Evolutionary conservation across 2,113 vertebrate species (phyloP).

Genomic region (Micromys minutus): DNA sequence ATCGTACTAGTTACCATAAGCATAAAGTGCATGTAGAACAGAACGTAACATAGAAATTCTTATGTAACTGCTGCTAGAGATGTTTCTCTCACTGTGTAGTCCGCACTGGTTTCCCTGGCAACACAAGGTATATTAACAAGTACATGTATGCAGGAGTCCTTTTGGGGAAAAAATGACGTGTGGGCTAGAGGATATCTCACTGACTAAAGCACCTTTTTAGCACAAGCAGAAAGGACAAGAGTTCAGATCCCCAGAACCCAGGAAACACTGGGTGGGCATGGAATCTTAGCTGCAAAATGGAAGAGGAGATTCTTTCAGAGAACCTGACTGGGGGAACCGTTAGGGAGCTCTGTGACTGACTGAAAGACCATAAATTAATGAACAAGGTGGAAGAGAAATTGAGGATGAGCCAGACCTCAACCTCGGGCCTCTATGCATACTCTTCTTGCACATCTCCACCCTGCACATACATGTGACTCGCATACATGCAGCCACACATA

Average conservation of each 20-base stretch:
- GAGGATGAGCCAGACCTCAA: neutral
- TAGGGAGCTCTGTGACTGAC: neutral
- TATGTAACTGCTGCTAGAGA: neutral
- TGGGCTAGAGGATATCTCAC: neutral
- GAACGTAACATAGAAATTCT: constrained; percentile 42
- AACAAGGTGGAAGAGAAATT: too few species aligned
- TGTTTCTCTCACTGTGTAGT: neutral
- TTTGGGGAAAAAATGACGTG: neutral
- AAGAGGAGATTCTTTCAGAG: neutral
- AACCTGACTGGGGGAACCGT: neutral
- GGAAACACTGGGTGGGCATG: neutral
- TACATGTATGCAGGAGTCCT: neutral
- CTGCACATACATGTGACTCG: neutral
- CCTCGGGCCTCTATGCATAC: neutral
- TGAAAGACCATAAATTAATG: neutral
- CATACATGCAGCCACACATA: neutral
- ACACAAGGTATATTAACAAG: constrained; percentile 39
- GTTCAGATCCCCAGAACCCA: neutral
- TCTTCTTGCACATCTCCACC: neutral
- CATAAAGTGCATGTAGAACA: too few species aligned
- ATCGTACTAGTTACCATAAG: too few species aligned
- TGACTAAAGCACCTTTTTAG: neutral
- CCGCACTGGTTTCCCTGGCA: constrained; percentile 43
- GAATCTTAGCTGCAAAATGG: neutral
- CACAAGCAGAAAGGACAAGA: neutral